Base-by-base conservation (phyloP, 2,797 vertebrate genomes). In the Sphenopsis melanotis region DNA sequence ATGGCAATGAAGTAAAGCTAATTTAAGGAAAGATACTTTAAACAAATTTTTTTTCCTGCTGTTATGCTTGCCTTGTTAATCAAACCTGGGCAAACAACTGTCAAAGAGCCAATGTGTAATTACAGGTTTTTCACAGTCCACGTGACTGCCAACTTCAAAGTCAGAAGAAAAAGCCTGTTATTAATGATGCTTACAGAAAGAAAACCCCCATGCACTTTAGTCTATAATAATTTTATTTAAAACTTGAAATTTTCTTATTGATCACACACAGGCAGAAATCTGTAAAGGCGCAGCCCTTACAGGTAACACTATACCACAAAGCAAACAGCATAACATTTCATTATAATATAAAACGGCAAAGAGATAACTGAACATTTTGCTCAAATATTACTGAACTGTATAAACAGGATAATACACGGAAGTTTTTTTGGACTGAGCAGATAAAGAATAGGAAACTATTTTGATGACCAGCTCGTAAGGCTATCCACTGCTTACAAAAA, bases 401-500 rank as follows among this genome's bases (percentile, higher is more conserved):
- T 64, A n/a, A 83, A 81, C 1, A 81, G 15, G 26, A 69, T 37
- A 19, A 59, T 16, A 37, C 0, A 0, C 60, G 10, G n/a, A 60
- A 53, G 65, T 39, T 49, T 68, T 57, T 77, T 61, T 68, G n/a
- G 42, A 87, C 12, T 53, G n/a, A 47, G 68, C 83, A 88, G 27
- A 59, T 19, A 50, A 61, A 70, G 66, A 46, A 27, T 30, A 74
- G 26, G 49, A 80, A 85, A 87, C 18, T 66, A 77, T 53, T 89
- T 68, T 68, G 46, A 78, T 47, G 41, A 50, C 15, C 36, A 83
- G 70, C n/a, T 70, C n/a, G 36, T 41, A 50, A 65, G 61, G 13
- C 20, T 71, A 81, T n/a, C 22, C 36, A 80, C 57, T 72, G 71
- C 82, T 81, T 68, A 85, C 29, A 87, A 83, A 87, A 95, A 83